A percentile compares a stretch with the other conserved stretches of the same genome.
Evolutionary conservation across 2,888 invertebrate species (phyloP).

Genomic region (Ariolimax columbianus): DNA sequence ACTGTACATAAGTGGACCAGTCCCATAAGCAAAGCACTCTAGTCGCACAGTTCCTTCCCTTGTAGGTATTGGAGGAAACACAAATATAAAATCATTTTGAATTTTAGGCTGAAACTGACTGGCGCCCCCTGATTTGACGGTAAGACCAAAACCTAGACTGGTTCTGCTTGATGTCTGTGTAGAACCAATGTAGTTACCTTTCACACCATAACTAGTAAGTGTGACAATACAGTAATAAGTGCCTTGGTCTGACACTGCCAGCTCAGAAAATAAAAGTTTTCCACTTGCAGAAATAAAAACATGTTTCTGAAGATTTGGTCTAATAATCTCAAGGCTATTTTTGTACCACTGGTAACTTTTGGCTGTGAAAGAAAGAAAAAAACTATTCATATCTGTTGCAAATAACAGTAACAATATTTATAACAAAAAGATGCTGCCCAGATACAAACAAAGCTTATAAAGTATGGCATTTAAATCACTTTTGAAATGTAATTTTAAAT

Average conservation of each 20-base stretch:
- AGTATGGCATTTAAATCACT: no score
- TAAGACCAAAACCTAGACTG: slow-evolving; percentile 64
- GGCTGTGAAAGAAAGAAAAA: slow-evolving; percentile 52
- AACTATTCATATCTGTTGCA: no score
- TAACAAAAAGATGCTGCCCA: no score
- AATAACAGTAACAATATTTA: no score
- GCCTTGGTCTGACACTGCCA: slow-evolving; percentile 86
- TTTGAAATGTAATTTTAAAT: no score
- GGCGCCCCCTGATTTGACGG: slow-evolving; percentile 63
- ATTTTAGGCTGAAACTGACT: slow-evolving; percentile 84
- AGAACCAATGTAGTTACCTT: slow-evolving; percentile 65
- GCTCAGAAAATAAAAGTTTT: slow-evolving; percentile 95
- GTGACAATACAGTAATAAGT: slow-evolving; percentile 68
- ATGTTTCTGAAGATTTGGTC: slow-evolving; percentile 88
- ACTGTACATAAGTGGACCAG: slow-evolving; percentile 79
- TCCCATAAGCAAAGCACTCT: slow-evolving; percentile 97
- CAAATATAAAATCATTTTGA: slow-evolving; percentile 94
- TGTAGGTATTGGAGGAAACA: slow-evolving; percentile 93
- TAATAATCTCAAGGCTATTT: slow-evolving; percentile 92
- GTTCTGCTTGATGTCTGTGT: slow-evolving; percentile 59
- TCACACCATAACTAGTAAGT: slow-evolving; percentile 59
- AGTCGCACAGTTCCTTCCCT: slow-evolving; percentile 93
- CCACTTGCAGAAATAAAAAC: slow-evolving; percentile 96
- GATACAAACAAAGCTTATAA: no score
- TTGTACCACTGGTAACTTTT: slow-evolving; percentile 90